These are phyloP conservation scores for Amblyopsis rosae DNA, from an alignment of 2,113 vertebrate species.

Conservation along the genomic window DNA sequence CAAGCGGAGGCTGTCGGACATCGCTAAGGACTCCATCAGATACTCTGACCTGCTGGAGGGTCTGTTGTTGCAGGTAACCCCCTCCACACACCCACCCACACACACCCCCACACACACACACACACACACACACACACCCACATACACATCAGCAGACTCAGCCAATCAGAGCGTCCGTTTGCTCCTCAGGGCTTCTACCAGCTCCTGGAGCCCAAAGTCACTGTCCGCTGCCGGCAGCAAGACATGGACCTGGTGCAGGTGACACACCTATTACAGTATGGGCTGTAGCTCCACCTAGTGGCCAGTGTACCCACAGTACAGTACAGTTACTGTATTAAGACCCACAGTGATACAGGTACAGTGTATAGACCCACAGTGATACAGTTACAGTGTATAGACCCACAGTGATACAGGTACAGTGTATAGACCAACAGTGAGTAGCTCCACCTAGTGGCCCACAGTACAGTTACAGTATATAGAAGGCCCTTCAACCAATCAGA, in stretches of 20 bases:
- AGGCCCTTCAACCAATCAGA: too few species aligned
- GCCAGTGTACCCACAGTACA: too few species aligned
- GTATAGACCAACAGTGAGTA: too few species aligned
- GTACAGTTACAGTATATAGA: too few species aligned
- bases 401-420: too few species aligned
- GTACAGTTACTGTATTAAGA: too few species aligned
- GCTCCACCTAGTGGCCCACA: too few species aligned
- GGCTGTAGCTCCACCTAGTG: too few species aligned
- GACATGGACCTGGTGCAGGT: conserved; percentile 90
- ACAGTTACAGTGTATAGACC: too few species aligned
- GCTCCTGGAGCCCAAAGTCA: conserved; percentile 85
- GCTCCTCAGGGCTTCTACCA: conserved; percentile 89
- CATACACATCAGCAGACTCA: background rate
- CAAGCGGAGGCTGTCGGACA: conserved; percentile 82
- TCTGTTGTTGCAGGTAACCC: conserved; percentile 87
- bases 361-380: background rate
- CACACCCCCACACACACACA: too few species aligned
- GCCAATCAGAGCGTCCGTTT: background rate
- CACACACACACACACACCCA: background rate
- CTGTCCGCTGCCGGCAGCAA: conserved; percentile 87
- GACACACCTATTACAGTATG: too few species aligned
- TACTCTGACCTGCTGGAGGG: conserved; percentile 88
- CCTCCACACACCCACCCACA: background rate
- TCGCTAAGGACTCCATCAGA: conserved; percentile 82
- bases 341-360: too few species aligned